Evolutionary conservation across 1,140 invertebrate genomes (phyloP), one percentile per base, ranked within the genome.

Genomic region (Drosophila mojavensis): DNA sequence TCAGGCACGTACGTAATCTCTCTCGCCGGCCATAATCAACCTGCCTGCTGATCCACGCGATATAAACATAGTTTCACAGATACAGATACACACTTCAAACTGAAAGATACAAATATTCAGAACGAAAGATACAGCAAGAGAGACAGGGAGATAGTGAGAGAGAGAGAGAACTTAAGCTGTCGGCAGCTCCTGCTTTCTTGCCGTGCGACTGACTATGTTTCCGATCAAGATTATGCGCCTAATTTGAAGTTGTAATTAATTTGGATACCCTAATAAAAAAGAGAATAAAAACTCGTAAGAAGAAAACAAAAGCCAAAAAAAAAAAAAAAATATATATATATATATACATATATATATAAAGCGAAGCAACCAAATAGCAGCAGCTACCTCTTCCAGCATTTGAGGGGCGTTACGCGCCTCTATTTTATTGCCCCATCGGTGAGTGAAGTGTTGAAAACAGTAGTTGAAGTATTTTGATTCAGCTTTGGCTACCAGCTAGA

Each of bases 201-300:
- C 33, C 58, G 39, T 60, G 47, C 60, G 45, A 33, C 43, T 20
- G 50, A 20, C 54, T 50, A n/a, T 17, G 48, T 55, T 68, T n/a
- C 68, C 67, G 61, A 88, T 88, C 84, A 88, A 88, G 84, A 88
- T 88, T 75, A 82, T 84, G 80, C 51, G 67, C 77, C 84, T 88
- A 88, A 88, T 88, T 88, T 88, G 84, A 89, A 81, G 84, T 78
- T 88, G 84, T 89, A 88, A 88, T 88, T 88, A 88, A 88, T 88
- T 88, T 89, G 84, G 84, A 89, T 89, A 88, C 84, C 84, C 83
- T 80, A 86, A 86, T 88, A 86, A 86, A 86, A 86, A 83, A 63
- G 39, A 63, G 66, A 48, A 74, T 69, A 74, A 65, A 65, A 59
- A 65, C 63, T n/a, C 56, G 41, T 41, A 20, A 63, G 39, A 45